These are phyloP conservation scores for Dynastes maya DNA, from an alignment of 2,888 invertebrate species.

Conservation along the genomic window DNA sequence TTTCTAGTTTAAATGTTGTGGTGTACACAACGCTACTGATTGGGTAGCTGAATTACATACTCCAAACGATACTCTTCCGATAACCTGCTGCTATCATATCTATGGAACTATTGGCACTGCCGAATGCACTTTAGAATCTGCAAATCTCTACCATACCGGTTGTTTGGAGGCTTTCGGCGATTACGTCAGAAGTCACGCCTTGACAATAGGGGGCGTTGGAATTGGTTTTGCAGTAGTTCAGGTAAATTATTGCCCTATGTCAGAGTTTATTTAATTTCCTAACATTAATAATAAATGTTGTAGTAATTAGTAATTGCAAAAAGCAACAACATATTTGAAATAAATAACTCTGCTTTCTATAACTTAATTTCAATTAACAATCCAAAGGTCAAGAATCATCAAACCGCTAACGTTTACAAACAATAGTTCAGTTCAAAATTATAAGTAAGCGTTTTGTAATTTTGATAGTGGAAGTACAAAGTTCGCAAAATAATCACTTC, in stretches of 20 bases:
- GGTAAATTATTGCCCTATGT: constrained; percentile 72
- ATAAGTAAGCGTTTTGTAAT: no score
- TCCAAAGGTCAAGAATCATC: no score
- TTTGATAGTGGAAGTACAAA: no score
- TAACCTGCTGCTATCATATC: constrained; percentile 77
- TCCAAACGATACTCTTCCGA: constrained; percentile 72
- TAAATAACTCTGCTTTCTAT: no score
- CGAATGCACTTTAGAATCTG: constrained; percentile 62
- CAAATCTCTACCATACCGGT: constrained; percentile 74
- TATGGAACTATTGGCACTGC: constrained; percentile 70
- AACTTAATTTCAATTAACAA: no score
- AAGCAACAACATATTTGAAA: no score
- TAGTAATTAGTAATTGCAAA: no score
- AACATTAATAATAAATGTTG: no score
- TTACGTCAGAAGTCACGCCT: constrained; percentile 80
- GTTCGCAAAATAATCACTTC: no score
- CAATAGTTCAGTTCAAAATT: no score
- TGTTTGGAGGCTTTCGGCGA: constrained; percentile 78
- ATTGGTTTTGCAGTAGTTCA: constrained; percentile 89
- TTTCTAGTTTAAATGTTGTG: constrained; percentile 83
- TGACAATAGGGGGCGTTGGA: constrained; percentile 86
- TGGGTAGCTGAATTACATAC: constrained; percentile 70
- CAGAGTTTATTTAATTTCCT: no score
- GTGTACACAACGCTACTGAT: constrained; percentile 76
- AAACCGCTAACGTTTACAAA: no score